phyloP scores from a whole-genome alignment of 2,113 vertebrate species.

The Zosterops japonicus region DNA sequence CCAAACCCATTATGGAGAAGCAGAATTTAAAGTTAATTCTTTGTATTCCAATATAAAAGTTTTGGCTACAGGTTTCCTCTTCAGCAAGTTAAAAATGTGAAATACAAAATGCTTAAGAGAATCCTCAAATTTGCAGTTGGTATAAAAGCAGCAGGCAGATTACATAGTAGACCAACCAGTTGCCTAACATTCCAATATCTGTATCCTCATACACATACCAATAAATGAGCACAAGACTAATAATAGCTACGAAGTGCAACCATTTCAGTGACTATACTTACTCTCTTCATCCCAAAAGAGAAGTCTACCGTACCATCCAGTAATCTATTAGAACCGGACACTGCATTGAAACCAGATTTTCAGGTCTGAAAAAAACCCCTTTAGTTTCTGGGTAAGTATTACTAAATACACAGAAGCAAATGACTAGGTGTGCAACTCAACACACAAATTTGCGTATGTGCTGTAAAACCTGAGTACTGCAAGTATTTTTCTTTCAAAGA shows the following conservation, averaged over 20 bases:
- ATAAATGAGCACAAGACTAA: neutral
- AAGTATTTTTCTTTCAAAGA: neutral
- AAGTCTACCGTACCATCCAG: neutral
- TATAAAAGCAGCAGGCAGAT: neutral
- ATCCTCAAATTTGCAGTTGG: neutral
- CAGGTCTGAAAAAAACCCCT: neutral
- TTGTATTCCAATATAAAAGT: neutral
- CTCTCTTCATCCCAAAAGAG: neutral
- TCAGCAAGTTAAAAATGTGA: neutral
- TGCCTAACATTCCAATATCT: neutral
- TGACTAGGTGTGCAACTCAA: neutral
- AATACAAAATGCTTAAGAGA: neutral
- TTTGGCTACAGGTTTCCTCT: neutral
- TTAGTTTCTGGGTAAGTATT: neutral
- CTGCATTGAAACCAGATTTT: neutral
- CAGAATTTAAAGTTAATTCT: neutral
- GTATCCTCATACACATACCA: neutral
- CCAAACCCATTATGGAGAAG: neutral
- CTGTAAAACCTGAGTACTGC: neutral
- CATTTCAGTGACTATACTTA: neutral
- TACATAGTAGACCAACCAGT: neutral
- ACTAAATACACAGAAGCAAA: neutral
- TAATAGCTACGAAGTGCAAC: neutral
- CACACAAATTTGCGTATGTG: neutral
- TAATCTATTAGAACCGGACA: neutral